These are phyloP conservation scores for Hipposideros armiger DNA, from an alignment of 2,113 vertebrate genomes.

Conservation along the genomic window DNA sequence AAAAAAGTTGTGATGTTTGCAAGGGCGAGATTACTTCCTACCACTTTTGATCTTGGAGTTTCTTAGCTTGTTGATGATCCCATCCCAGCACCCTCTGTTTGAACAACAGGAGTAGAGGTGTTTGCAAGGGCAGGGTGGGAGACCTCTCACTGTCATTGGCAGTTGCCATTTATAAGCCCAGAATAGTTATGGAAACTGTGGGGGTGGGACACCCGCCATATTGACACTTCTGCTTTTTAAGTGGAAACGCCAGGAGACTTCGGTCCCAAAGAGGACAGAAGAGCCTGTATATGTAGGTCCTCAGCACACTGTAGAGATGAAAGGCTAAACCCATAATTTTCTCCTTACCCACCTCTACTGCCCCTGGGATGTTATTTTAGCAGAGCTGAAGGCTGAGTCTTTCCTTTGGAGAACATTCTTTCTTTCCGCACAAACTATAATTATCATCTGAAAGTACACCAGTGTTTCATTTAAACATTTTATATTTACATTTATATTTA, in stretches of 20 bases:
- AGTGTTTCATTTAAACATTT: slow-evolving; percentile 28
- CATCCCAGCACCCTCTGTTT: not conserved
- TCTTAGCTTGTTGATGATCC: not conserved
- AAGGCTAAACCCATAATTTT: not conserved
- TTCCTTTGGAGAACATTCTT: not conserved
- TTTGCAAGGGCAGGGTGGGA: not conserved
- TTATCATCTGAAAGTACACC: slow-evolving; percentile 38
- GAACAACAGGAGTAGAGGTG: not conserved
- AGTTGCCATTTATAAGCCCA: not conserved
- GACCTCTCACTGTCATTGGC: not conserved
- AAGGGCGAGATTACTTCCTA: not conserved
- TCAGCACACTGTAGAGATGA: not conserved
- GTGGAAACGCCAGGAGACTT: not conserved
- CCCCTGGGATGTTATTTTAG: not conserved
- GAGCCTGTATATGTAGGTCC: not conserved
- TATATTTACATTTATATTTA: slow-evolving; percentile 23
- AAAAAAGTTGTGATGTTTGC: not conserved
- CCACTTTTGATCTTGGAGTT: not conserved
- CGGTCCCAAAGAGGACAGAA: not conserved
- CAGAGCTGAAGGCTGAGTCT: not conserved
- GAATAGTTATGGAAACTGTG: not conserved
- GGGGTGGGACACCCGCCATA: not conserved
- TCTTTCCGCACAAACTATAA: not conserved
- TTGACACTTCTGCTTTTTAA: not conserved
- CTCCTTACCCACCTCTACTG: not conserved